phyloP scores from a whole-genome alignment of 2,797 vertebrate species.

The Botia almorhae region DNA sequence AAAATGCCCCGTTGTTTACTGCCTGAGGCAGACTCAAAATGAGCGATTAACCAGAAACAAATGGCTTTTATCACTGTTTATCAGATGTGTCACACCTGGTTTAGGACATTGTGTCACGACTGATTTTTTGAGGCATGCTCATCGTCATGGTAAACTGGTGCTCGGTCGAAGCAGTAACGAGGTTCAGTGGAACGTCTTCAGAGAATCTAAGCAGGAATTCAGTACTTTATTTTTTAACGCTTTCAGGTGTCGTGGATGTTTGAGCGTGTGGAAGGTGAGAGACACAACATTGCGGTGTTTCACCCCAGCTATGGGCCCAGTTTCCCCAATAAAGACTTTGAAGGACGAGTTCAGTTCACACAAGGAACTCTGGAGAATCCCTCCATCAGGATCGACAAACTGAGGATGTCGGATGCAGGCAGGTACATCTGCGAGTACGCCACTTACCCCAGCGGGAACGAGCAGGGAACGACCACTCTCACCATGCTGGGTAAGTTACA shows the following conservation, averaged over 20 bases:
- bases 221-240: not conserved
- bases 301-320: constrained; percentile 78
- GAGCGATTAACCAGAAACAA: not conserved
- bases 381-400: constrained; percentile 76
- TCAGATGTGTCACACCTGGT: not conserved
- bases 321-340: constrained; percentile 72
- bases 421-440: constrained; percentile 87
- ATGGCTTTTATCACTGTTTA: not conserved
- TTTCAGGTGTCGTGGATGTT: constrained; percentile 85
- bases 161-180: not conserved
- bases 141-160: not conserved
- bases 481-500: constrained; percentile 81
- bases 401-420: constrained; percentile 81
- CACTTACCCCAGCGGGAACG: constrained; percentile 84
- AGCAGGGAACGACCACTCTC: constrained; percentile 80
- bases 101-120: not conserved
- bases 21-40: not conserved
- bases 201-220: not conserved
- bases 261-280: constrained; percentile 64
- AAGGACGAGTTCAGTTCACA: constrained; percentile 73
- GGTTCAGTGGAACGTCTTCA: not conserved
- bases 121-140: not conserved
- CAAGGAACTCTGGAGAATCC: constrained; percentile 72
- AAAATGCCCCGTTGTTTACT: not conserved
- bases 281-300: constrained; percentile 79